Percentiles rank a stretch among this genome's conserved stretches.
Conservation (phyloP, 2,113 vertebrate genomes). For the Indri indri region DNA sequence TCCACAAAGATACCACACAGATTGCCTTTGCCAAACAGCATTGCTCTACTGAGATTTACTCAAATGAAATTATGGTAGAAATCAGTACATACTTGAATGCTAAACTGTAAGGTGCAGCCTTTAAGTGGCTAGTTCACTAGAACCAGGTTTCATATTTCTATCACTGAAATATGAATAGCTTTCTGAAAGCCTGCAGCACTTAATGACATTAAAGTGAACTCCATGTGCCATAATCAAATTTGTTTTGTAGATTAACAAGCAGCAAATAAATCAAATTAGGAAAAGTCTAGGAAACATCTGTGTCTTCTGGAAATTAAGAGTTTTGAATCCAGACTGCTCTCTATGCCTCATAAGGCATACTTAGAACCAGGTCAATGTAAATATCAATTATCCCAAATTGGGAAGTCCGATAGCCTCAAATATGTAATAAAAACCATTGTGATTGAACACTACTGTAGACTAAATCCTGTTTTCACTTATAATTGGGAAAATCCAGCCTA, state of each 20-base stretch:
- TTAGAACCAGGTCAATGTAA: neutral
- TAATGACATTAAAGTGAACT: constrained; percentile 28
- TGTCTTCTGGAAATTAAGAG: constrained; percentile 32
- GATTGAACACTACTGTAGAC: neutral
- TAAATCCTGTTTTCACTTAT: neutral
- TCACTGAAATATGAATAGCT: neutral
- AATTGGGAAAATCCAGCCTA: neutral
- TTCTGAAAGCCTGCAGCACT: neutral
- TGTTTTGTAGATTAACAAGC: constrained; percentile 51
- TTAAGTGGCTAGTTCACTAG: neutral
- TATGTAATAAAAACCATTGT: neutral
- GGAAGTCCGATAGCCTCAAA: neutral
- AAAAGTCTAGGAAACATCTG: neutral
- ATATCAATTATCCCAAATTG: neutral
- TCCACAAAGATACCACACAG: accelerated
- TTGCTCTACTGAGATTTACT: neutral
- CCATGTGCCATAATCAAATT: constrained; percentile 40
- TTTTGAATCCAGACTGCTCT: neutral
- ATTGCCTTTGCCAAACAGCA: neutral
- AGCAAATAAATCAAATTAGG: constrained; percentile 41
- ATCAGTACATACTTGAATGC: neutral
- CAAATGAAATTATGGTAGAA: neutral
- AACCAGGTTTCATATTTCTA: neutral
- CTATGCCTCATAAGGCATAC: neutral
- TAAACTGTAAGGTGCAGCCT: neutral